Percentiles rank a stretch among this genome's conserved stretches.
Conservation (phyloP, 2,888 invertebrate genomes). For the Choreutis nemorana region DNA sequence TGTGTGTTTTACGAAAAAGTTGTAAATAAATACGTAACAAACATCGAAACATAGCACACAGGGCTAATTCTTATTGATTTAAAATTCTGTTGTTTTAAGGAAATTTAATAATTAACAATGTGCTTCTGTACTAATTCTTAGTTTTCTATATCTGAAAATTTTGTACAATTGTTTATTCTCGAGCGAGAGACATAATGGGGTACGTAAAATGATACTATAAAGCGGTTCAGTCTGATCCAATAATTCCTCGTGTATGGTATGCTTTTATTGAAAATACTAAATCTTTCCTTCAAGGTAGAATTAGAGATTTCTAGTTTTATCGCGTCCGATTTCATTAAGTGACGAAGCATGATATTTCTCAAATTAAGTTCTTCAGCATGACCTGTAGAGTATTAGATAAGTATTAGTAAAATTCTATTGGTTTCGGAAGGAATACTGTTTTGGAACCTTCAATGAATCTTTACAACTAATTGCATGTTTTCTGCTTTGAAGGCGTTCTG, state of each 20-base stretch:
- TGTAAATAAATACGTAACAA: too few relatives aligned
- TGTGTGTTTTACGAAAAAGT: too few relatives aligned
- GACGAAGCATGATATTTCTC: slow-evolving; percentile 44
- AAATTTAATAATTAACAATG: too few relatives aligned
- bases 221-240: slow-evolving; percentile 34
- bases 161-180: too few relatives aligned
- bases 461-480: slow-evolving; percentile 49
- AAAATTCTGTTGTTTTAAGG: too few relatives aligned
- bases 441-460: slow-evolving; percentile 21
- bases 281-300: slow-evolving; percentile 33
- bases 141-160: too few relatives aligned
- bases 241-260: slow-evolving; percentile 26
- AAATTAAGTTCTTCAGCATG: slow-evolving; percentile 43
- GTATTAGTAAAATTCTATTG: slow-evolving; percentile 23
- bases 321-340: slow-evolving; percentile 26
- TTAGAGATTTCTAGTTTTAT: slow-evolving; percentile 28
- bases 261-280: slow-evolving; percentile 41
- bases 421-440: slow-evolving; percentile 18
- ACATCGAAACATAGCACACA: too few relatives aligned
- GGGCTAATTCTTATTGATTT: too few relatives aligned
- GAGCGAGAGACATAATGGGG: too few relatives aligned
- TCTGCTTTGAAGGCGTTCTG: slow-evolving; percentile 32
- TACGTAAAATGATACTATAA: too few relatives aligned
- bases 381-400: slow-evolving; percentile 35
- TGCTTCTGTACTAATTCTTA: too few relatives aligned